Conservation (phyloP, 2,113 vertebrate genomes). For the Stictonetta naevosa region DNA sequence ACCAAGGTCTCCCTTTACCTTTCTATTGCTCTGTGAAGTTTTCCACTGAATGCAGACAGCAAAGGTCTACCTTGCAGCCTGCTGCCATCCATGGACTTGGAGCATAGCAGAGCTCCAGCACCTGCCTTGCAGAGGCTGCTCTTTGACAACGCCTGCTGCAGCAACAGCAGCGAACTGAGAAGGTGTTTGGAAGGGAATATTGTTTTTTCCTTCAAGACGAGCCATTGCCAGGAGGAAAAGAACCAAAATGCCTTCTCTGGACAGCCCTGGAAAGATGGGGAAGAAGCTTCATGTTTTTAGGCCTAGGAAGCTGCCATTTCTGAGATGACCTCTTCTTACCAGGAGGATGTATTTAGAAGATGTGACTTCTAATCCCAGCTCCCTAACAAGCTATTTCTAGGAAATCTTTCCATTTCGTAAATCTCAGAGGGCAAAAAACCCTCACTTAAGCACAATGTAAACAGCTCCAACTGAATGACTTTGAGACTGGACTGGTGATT, state of each 20-base stretch:
- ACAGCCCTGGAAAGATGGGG: not conserved
- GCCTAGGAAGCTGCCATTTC: not conserved
- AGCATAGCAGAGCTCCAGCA: not conserved
- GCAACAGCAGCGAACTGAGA: not conserved
- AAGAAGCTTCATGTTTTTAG: not conserved
- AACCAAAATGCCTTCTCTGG: not conserved
- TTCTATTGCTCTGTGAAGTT: not conserved
- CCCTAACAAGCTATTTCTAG: not conserved
- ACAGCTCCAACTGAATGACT: not conserved
- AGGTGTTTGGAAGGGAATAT: not conserved
- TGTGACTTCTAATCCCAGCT: not conserved
- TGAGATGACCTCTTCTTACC: not conserved
- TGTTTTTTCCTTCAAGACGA: not conserved
- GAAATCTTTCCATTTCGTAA: not conserved
- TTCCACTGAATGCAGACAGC: not conserved
- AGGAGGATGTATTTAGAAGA: not conserved
- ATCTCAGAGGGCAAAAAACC: not conserved
- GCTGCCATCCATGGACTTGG: not conserved
- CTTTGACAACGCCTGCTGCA: accelerated
- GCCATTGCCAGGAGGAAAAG: not conserved
- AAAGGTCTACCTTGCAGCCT: not conserved
- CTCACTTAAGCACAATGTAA: not conserved
- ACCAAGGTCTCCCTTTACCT: not conserved
- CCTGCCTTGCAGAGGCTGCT: not conserved
- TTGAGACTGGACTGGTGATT: not conserved